Evolutionary conservation across 1,140 invertebrate species (phyloP), one percentile per base, ranked within the genome.

Genomic region (Archegozetes longisetosus): DNA sequence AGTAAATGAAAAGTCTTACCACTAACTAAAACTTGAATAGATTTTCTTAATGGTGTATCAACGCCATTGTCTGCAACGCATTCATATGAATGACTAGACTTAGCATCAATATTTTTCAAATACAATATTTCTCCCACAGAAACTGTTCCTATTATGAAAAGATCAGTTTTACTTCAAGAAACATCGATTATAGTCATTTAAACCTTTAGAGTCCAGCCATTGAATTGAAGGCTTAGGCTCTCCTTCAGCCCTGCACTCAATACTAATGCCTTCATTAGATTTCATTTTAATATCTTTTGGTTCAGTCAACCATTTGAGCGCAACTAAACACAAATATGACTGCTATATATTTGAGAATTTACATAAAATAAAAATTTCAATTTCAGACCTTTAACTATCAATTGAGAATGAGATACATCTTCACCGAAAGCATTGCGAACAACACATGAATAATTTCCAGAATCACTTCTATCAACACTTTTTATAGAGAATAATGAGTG

Each of bases 191-290:
- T n/a, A n/a, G n/a, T n/a, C n/a, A 62, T 57, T n/a, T n/a, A 2
- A 23, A 47, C 58, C 58, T 3, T 27, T 53, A 4, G 28, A 23
- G n/a, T 22, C 73, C 40, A 68, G 70, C 90, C 90, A 95, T 2
- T 82, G 84, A 14, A 92, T 83, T 1, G 75, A 79, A 0, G 90
- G 89, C 51, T 82, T 81, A 0, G 90, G 90, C 67, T 89, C 88
- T 1, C 90, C 91, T 58, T 85, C 82, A 0, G 88, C 88, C 70
- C 86, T 83, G 67, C 91, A 95, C 68, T 91, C 82, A 1, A 95
- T 71, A 2, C 80, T 80, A 17, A 89, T 79, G 64, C 84, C 82
- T 68, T 88, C 81, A 1, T 85, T 84, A 12, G 88, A 81, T 2
- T 87, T 83, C 4, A 88, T 86, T 64, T 82, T 87, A 4, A 84